phyloP scores from a whole-genome alignment of 2,797 vertebrate species.

The Chloroceryle inda region DNA sequence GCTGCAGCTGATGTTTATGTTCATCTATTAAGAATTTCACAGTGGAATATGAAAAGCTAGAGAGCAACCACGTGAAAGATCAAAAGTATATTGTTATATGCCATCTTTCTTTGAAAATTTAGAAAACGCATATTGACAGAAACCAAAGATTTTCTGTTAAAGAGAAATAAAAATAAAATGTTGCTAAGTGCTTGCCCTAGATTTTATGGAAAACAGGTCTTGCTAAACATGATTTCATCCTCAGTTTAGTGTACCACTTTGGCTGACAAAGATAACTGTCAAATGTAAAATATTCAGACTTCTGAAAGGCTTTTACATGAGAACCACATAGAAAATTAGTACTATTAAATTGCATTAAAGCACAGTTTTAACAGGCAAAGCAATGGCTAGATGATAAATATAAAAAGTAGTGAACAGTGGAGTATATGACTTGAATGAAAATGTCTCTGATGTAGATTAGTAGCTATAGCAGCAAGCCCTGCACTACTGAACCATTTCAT shows the following conservation, averaged over 20 bases:
- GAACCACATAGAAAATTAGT: background rate
- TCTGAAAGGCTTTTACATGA: background rate
- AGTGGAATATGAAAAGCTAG: background rate
- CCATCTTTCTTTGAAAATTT: background rate
- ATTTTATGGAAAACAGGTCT: constrained; percentile 14
- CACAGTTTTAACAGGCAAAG: background rate
- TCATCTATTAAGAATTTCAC: background rate
- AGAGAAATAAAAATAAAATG: background rate
- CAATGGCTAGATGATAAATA: background rate
- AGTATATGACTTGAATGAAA: background rate
- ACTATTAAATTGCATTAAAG: background rate
- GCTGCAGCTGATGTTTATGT: background rate
- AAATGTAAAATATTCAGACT: background rate
- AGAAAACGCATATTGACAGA: background rate
- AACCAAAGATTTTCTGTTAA: background rate
- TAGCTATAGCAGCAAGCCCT: background rate
- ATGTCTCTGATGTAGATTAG: background rate
- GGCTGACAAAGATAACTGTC: background rate
- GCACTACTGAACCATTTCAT: background rate
- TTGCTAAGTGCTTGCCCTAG: background rate
- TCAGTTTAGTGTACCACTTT: background rate
- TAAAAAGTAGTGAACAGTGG: background rate
- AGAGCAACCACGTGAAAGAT: background rate
- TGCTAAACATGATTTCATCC: background rate
- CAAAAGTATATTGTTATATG: background rate